A percentile compares a stretch with the other conserved stretches of the same genome.
Evolutionary conservation across 2,797 vertebrate genomes (phyloP).

Genomic region (Nyctibius grandis): DNA sequence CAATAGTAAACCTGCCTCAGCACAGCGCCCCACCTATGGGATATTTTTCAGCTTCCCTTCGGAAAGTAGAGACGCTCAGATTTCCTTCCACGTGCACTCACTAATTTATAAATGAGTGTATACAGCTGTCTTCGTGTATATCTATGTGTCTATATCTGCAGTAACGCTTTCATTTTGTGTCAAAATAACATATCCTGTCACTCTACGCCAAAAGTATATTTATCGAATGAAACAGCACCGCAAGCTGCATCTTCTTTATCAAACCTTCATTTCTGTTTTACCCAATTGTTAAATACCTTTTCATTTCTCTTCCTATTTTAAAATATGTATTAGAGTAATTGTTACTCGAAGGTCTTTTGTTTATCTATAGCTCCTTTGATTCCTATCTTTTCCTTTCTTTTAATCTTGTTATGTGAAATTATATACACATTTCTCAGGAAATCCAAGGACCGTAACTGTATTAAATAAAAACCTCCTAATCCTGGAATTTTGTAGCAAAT

Average conservation of each 20-base stretch:
- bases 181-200: constrained; percentile 56
- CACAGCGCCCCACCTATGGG: constrained; percentile 16
- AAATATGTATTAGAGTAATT: constrained; percentile 18
- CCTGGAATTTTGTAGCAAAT: neutral
- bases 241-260: constrained; percentile 40
- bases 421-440: constrained; percentile 9
- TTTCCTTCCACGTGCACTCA: constrained; percentile 43
- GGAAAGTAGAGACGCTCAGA: neutral
- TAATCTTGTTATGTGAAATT: constrained; percentile 24
- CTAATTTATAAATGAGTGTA: constrained; percentile 48
- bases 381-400: constrained; percentile 24
- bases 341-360: constrained; percentile 48
- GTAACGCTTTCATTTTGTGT: constrained; percentile 40
- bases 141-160: constrained; percentile 21
- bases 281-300: constrained; percentile 26
- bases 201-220: constrained; percentile 40
- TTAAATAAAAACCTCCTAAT: neutral
- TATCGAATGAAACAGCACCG: constrained; percentile 32
- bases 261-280: constrained; percentile 39
- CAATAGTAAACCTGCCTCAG: constrained; percentile 8
- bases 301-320: constrained; percentile 23
- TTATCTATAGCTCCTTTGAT: constrained; percentile 13
- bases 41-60: constrained; percentile 5
- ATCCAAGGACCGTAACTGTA: neutral
- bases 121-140: constrained; percentile 26